Conservation (phyloP, 2,113 vertebrate genomes). For the Prolemur simus region DNA sequence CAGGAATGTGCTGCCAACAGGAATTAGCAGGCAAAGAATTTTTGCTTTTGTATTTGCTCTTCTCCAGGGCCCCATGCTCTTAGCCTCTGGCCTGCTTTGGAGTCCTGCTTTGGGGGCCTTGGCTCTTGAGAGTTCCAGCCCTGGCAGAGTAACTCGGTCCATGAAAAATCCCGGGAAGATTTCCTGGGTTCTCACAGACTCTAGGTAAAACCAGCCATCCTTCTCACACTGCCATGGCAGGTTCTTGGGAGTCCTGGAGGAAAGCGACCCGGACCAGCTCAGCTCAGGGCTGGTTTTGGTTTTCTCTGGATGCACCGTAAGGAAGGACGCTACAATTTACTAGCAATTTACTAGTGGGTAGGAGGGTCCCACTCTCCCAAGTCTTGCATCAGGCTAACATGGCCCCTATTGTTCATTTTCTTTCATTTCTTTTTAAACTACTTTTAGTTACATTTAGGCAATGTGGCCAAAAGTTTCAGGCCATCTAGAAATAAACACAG, state of each 20-base stretch:
- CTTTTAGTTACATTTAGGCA: slow-evolving; percentile 70
- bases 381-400: slow-evolving; percentile 45
- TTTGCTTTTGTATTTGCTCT: not conserved
- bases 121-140: not conserved
- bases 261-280: not conserved
- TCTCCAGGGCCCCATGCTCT: rapidly evolving
- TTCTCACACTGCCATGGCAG: not conserved
- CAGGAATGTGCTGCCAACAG: not conserved
- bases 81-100: not conserved
- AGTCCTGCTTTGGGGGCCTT: not conserved
- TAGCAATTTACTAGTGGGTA: rapidly evolving
- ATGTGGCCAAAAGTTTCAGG: slow-evolving; percentile 43
- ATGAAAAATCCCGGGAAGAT: not conserved
- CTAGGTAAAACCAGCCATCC: not conserved
- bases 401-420: not conserved
- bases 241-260: not conserved
- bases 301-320: not conserved
- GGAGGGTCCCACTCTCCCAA: not conserved
- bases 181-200: not conserved
- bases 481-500: slow-evolving; percentile 42
- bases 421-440: not conserved
- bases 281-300: not conserved
- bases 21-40: not conserved
- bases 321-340: not conserved
- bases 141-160: rapidly evolving